A percentile compares a stretch with the other conserved stretches of the same genome.
These are phyloP conservation scores for Ellobium chinense DNA, from an alignment of 2,888 invertebrate species.

Conservation along the genomic window DNA sequence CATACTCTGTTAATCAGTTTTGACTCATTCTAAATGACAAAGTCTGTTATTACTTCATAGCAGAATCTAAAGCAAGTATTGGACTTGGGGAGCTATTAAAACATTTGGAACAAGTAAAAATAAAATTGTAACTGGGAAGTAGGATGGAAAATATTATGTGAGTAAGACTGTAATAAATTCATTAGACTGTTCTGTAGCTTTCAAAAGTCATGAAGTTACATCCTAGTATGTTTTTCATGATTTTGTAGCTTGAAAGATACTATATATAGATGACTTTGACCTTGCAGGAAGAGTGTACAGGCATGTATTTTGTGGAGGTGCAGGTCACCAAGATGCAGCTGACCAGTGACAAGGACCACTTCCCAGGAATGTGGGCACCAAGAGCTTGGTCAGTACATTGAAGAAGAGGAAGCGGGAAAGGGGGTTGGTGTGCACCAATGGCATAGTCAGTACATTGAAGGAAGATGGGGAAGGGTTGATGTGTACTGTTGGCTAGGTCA, in stretches of 20 bases:
- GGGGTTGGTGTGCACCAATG: too few relatives aligned
- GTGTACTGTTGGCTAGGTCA: too few relatives aligned
- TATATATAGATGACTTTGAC: background rate
- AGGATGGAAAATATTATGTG: too few relatives aligned
- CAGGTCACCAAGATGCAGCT: constrained; percentile 99
- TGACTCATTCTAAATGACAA: too few relatives aligned
- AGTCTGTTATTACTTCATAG: background rate
- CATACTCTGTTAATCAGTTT: too few relatives aligned
- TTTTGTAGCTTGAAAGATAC: constrained; percentile 15
- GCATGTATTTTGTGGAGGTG: constrained; percentile 95
- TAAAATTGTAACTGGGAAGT: too few relatives aligned
- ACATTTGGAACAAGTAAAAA: background rate
- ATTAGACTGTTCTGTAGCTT: too few relatives aligned
- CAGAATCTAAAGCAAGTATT: background rate
- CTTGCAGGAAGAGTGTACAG: constrained; percentile 91
- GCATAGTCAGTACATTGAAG: too few relatives aligned
- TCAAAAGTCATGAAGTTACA: background rate
- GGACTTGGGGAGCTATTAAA: background rate
- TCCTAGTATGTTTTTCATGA: background rate
- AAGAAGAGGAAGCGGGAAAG: too few relatives aligned
- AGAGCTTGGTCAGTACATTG: constrained; percentile 92
- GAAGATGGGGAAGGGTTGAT: too few relatives aligned
- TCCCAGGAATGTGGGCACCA: constrained; percentile 96
- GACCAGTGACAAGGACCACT: constrained; percentile 82
- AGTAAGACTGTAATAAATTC: too few relatives aligned